A percentile compares a stretch with the other conserved stretches of the same genome.
Conservation (phyloP, 2,113 vertebrate genomes). For the Propithecus coquereli region DNA sequence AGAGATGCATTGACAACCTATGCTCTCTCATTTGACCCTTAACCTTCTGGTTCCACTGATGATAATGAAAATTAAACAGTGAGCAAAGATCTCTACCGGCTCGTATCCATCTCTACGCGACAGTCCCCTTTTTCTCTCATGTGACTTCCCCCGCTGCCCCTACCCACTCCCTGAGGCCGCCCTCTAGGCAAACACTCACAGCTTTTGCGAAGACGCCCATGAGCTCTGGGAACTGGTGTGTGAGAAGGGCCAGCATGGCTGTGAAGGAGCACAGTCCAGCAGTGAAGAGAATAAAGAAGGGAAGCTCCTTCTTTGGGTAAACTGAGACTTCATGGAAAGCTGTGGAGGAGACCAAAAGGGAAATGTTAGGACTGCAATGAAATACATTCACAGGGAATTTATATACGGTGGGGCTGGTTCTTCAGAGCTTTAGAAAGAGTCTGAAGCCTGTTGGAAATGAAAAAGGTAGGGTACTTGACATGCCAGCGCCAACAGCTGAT, state of each 20-base stretch:
- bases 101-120: neutral
- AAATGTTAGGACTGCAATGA: neutral
- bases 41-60: neutral
- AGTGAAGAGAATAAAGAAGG: conserved; percentile 99
- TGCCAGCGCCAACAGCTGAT: accelerated
- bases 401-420: neutral
- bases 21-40: neutral
- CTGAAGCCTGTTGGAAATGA: neutral
- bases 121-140: neutral
- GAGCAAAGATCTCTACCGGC: neutral
- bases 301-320: conserved; percentile 99
- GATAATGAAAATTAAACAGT: neutral
- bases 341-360: conserved; percentile 79
- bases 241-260: conserved; percentile 98
- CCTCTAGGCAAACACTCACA: conserved; percentile 85
- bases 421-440: neutral
- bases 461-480: neutral
- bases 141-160: neutral
- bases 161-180: neutral
- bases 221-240: conserved; percentile 98
- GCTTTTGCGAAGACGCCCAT: conserved; percentile 99
- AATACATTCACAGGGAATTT: neutral
- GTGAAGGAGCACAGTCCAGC: conserved; percentile 98
- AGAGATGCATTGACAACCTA: neutral
- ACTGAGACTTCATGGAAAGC: conserved; percentile 99